Evolutionary conservation across 2,797 vertebrate genomes (phyloP).

Genomic region (Chelon labrosus): DNA sequence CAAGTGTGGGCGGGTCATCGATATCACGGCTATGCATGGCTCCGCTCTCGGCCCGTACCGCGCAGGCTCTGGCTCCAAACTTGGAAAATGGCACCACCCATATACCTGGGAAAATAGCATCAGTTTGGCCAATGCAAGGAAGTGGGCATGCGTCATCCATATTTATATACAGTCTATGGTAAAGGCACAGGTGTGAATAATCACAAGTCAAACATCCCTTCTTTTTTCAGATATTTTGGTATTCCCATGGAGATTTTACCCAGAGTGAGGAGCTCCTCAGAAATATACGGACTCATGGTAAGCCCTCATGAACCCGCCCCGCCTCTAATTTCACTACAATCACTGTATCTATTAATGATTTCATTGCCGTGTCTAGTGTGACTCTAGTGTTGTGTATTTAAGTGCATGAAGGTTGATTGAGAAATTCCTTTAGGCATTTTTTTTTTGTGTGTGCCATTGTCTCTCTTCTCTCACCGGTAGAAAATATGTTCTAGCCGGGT

Average conservation of each 20-base stretch:
- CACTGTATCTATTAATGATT: conserved; percentile 6
- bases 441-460: conserved; percentile 80
- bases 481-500: conserved; percentile 98
- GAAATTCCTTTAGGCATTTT: conserved; percentile 71
- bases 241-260: conserved; percentile 97
- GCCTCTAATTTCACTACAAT: background rate
- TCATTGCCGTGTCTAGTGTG: conserved; percentile 27
- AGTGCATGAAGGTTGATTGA: conserved; percentile 61
- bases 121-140: too few relatives aligned
- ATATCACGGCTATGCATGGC: too few relatives aligned
- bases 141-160: too few relatives aligned
- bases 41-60: too few relatives aligned
- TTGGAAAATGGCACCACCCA: too few relatives aligned
- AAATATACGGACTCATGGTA: conserved; percentile 98
- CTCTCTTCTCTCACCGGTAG: conserved; percentile 91
- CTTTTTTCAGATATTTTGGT: conserved; percentile 91
- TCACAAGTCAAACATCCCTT: too few relatives aligned
- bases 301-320: conserved; percentile 10
- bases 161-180: too few relatives aligned
- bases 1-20: too few relatives aligned
- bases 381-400: conserved; percentile 31
- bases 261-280: conserved; percentile 95
- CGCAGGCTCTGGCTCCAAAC: too few relatives aligned
- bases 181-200: too few relatives aligned
- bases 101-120: too few relatives aligned